Evolutionary conservation across 2,113 vertebrate genomes (phyloP).

Genomic region (Glaucomys volans): DNA sequence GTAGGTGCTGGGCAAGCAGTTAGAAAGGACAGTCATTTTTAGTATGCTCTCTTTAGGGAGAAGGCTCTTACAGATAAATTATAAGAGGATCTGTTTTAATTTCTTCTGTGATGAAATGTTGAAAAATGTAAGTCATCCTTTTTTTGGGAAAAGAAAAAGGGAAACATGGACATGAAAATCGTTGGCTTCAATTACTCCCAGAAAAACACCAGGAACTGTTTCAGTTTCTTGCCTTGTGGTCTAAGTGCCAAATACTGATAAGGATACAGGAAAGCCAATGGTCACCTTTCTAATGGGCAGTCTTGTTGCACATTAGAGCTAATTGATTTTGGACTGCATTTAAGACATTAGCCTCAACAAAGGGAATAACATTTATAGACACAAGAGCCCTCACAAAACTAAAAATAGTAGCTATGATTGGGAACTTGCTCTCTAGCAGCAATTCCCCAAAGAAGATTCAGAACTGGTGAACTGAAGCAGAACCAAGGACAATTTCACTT

Average conservation of each 20-base stretch:
- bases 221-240: not conserved
- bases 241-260: not conserved
- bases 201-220: not conserved
- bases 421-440: conserved; percentile 52
- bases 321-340: conserved; percentile 70
- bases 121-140: not conserved
- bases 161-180: not conserved
- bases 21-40: not conserved
- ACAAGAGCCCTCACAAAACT: conserved; percentile 42
- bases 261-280: conserved; percentile 12
- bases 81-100: not conserved
- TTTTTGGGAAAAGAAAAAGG: not conserved
- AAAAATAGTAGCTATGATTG: conserved; percentile 62
- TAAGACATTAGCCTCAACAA: conserved; percentile 69
- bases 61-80: not conserved
- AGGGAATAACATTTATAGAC: conserved; percentile 63
- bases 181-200: not conserved
- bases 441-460: conserved; percentile 65
- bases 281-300: conserved; percentile 44
- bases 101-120: not conserved
- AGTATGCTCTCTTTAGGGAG: not conserved
- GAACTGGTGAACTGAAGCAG: conserved; percentile 27
- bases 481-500: conserved; percentile 32
- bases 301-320: conserved; percentile 38
- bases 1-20: not conserved